Evolutionary conservation across 1,140 invertebrate genomes (phyloP), one percentile per base, ranked within the genome.

Genomic region (Gryon sp.): DNA sequence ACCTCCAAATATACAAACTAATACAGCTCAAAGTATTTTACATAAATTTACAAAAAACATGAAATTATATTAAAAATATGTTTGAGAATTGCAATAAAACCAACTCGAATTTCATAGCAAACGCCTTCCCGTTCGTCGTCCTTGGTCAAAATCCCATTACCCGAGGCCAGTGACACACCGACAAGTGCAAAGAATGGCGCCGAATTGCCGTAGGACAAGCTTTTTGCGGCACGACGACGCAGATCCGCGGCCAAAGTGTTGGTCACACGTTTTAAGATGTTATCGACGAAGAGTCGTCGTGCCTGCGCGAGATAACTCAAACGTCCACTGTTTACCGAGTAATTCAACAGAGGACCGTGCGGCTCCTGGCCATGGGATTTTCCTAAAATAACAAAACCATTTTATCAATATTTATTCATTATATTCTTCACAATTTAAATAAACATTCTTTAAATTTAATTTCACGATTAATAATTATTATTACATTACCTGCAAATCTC

Each of bases 91-190:
- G 12, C 38, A 16, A 38, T 11, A 4, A 38, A 4, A 36, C 24
- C 85, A 86, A 93, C 93, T 70, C 93, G 87, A 50, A 96, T 95
- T 89, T 95, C 93, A 90, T 92, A 93, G 76, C 94, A 95, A 8
- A 95, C 90, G 24, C 92, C 92, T 86, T 95, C 94, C 2, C 95
- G 81, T 87, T 95, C 93, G 83, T 95, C 93, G 65, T 95, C 92
- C 79, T 94, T 93, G 1, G 93, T 95, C n/a, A 95, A 84, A 40
- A 95, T 91, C 2, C 93, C 93, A 36, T 91, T 90, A 1, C 93
- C 94, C 18, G 93, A 92, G 4, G 93, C 93, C 48, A 95, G 83
- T 34, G 92, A 93, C 0, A 95, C 90, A 7, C 94, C 94, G 28
- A 95, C 92, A 2, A 95, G 82, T 14, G 93, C 93, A 80, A 95